Evolutionary conservation across 1,140 invertebrate species (phyloP).

Genomic region (Oedothorax gibbosus): DNA sequence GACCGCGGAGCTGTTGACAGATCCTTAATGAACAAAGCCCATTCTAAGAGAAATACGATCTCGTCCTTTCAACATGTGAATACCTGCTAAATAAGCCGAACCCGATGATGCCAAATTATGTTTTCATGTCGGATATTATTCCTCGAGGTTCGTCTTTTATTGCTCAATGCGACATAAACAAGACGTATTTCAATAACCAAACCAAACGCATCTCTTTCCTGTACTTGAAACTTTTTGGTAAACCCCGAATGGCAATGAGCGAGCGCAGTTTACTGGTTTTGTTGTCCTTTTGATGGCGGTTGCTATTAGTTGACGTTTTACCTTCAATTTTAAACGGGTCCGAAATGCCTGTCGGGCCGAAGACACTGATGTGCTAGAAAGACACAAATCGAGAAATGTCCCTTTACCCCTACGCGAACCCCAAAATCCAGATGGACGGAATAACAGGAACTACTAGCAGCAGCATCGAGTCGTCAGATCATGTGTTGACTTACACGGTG

Average conservation of each 20-base stretch:
- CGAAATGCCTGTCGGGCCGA: background rate
- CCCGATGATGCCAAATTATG: too few relatives aligned
- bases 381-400: background rate
- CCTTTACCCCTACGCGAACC: slow-evolving; percentile 16
- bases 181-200: too few relatives aligned
- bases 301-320: slow-evolving; percentile 32
- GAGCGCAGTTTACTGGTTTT: slow-evolving; percentile 20
- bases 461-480: slow-evolving; percentile 29
- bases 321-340: background rate
- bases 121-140: too few relatives aligned
- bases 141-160: too few relatives aligned
- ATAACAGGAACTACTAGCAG: slow-evolving; percentile 43
- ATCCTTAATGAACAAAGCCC: too few relatives aligned
- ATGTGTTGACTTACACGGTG: slow-evolving; percentile 47
- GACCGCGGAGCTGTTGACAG: too few relatives aligned
- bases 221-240: background rate
- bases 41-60: too few relatives aligned
- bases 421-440: slow-evolving; percentile 40
- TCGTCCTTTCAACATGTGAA: too few relatives aligned
- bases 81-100: too few relatives aligned
- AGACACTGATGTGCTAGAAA: background rate
- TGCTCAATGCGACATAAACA: too few relatives aligned
- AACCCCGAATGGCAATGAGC: slow-evolving; percentile 7
- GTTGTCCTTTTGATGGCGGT: slow-evolving; percentile 36
- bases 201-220: too few relatives aligned